phyloP scores from a whole-genome alignment of 1,140 invertebrate genomes.

The Apis florea region DNA sequence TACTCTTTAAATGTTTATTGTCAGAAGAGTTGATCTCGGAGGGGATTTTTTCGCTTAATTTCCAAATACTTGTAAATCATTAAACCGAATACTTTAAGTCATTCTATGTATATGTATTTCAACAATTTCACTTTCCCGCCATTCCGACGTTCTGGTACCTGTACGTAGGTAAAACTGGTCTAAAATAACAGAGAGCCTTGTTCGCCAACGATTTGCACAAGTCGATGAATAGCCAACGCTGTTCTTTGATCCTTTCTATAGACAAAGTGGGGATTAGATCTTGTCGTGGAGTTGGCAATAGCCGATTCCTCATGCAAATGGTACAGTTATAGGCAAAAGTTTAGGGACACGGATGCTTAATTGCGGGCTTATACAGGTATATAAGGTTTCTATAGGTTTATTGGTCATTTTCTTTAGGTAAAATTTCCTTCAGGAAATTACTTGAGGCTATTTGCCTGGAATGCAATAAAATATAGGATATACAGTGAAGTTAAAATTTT shows the following conservation, averaged over 20 bases:
- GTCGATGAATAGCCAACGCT: not conserved
- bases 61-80: too few relatives aligned
- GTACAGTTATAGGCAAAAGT: not conserved
- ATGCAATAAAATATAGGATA: too few relatives aligned
- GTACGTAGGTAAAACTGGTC: not conserved
- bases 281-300: not conserved
- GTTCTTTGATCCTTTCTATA: conserved; percentile 5
- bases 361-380: too few relatives aligned
- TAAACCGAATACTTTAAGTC: not conserved
- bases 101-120: not conserved
- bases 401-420: too few relatives aligned
- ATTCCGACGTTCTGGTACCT: not conserved
- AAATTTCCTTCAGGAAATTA: too few relatives aligned
- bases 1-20: too few relatives aligned
- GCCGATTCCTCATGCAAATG: not conserved
- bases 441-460: too few relatives aligned
- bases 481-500: too few relatives aligned
- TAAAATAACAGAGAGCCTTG: not conserved
- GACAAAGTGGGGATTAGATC: not conserved
- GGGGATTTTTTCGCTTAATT: too few relatives aligned
- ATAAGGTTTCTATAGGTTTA: rapidly evolving
- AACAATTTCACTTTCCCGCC: not conserved
- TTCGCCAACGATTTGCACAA: not conserved
- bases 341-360: too few relatives aligned
- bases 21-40: too few relatives aligned